Conservation (phyloP, 2,113 vertebrate genomes). For the Takifugu flavidus region DNA sequence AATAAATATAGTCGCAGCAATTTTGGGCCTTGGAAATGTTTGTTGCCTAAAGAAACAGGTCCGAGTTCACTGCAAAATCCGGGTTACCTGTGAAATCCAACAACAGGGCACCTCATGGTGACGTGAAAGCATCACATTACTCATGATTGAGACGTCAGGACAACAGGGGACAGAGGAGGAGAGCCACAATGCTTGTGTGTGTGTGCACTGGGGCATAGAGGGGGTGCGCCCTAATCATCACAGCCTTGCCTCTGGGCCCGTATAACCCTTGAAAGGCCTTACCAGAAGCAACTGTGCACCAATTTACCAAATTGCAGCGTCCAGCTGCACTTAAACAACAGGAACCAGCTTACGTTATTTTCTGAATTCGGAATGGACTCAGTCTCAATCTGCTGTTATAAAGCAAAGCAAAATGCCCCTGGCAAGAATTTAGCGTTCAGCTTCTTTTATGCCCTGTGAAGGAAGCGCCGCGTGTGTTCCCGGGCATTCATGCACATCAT, state of each 20-base stretch:
- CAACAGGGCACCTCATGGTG: too few relatives aligned
- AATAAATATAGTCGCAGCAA: too few relatives aligned
- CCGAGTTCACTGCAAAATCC: too few relatives aligned
- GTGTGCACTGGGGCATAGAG: background rate
- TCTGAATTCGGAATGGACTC: slow-evolving; percentile 40
- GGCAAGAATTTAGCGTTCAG: slow-evolving; percentile 49
- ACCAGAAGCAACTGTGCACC: background rate
- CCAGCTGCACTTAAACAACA: slow-evolving; percentile 4
- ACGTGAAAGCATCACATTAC: too few relatives aligned
- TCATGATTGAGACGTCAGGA: too few relatives aligned
- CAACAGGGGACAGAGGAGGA: too few relatives aligned
- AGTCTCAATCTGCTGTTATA: slow-evolving; percentile 28
- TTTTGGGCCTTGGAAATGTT: too few relatives aligned
- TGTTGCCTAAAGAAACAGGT: too few relatives aligned
- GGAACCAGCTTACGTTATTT: slow-evolving; percentile 27
- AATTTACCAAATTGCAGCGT: background rate
- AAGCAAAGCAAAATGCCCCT: slow-evolving; percentile 42
- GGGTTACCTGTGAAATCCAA: too few relatives aligned
- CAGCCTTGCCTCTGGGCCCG: background rate
- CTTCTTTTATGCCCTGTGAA: slow-evolving; percentile 56
- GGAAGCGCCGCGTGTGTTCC: slow-evolving; percentile 36
- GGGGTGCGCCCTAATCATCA: background rate
- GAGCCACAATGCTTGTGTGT: too few relatives aligned
- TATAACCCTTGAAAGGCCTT: background rate
- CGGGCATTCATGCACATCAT: slow-evolving; percentile 55